These are phyloP conservation scores for Archegozetes longisetosus DNA, from an alignment of 1,140 invertebrate species.

Conservation along the genomic window DNA sequence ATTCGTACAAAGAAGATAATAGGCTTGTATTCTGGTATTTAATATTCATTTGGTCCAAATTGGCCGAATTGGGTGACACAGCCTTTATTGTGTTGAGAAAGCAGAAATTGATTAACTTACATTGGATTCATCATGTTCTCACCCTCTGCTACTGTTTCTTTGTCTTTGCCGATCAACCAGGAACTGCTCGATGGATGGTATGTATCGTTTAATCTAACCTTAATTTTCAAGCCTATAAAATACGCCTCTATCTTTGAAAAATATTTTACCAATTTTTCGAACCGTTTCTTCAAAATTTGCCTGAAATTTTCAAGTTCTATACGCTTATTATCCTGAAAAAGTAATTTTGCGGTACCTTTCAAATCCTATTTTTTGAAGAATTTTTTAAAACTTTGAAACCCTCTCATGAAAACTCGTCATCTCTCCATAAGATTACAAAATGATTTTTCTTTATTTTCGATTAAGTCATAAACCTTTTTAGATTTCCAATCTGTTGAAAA, in stretches of 20 bases:
- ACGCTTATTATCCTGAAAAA: conserved; percentile 73
- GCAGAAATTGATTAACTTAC: conserved; percentile 91
- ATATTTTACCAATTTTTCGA: conserved; percentile 60
- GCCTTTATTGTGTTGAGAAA: conserved; percentile 90
- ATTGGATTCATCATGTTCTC: conserved; percentile 50
- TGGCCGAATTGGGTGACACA: conserved; percentile 82
- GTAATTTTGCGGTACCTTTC: background rate
- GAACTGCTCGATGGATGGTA: conserved; percentile 91
- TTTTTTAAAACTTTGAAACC: too few species aligned
- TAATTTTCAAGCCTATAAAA: conserved; percentile 96
- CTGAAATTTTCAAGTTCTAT: conserved; percentile 85
- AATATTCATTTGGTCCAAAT: conserved; percentile 84
- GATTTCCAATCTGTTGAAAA: too few species aligned
- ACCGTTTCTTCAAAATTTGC: conserved; percentile 81
- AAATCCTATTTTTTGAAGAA: background rate
- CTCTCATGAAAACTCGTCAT: too few species aligned
- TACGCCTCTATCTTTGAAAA: conserved; percentile 68
- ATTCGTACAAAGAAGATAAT: conserved; percentile 5
- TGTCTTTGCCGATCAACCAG: conserved; percentile 87
- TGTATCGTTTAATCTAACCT: conserved; percentile 94
- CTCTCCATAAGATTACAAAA: too few species aligned
- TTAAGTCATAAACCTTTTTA: too few species aligned
- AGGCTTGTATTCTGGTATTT: conserved; percentile 62
- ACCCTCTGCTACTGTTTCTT: conserved; percentile 44
- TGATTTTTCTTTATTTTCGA: too few species aligned